Base-by-base conservation (phyloP, 2,888 invertebrate genomes). In the Oxycera nigricornis region DNA sequence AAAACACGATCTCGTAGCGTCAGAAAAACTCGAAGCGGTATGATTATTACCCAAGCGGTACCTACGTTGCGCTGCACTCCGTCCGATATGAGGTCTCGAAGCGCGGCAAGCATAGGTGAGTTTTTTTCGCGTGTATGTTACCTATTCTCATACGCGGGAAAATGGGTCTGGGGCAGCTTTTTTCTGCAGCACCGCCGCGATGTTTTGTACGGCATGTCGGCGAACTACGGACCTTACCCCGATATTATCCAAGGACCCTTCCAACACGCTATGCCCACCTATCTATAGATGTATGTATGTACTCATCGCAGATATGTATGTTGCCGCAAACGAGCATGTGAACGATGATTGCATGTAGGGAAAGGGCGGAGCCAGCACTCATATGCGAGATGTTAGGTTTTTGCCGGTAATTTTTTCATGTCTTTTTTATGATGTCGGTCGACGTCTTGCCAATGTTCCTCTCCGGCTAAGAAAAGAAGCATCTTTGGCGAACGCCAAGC, bases 351-450 rank as follows among this genome's bases (percentile, higher is more conserved):
- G 50, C 52, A 70, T 72, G 59, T 57, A 72, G 72, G 73, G 73
- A 73, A 65, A 75, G 75, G 75, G 75, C 75, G 75, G 75, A 73
- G 73, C 75, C 31, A 52, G 26, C 22, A 30, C 30, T 39, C 65
- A 39, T 31, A 68, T 68, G 22, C 31, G 70, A 70, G 70, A 70
- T 55, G 68, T 65, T 61, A 26, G 31, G 28, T 70, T 70, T 70
- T 70, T 70, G 20, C 30, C 17, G 14, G n/a, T 2, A 0, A 22
- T 28, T 55, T 70, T 52, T 70, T 52, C 17, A 22, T 70, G 2
- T 22, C 14, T 52, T 52, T 52, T 30, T 30, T 24, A 68, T 7
- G 65, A 17, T 50, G 9, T 28, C 30, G 20, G 9, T 65, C 65
- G 22, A 41, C 41, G 65, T 65, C 65, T 31, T 39, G 30, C 41